Base-by-base conservation (phyloP, 2,797 vertebrate species). In the Enteromius treurensis region DNA sequence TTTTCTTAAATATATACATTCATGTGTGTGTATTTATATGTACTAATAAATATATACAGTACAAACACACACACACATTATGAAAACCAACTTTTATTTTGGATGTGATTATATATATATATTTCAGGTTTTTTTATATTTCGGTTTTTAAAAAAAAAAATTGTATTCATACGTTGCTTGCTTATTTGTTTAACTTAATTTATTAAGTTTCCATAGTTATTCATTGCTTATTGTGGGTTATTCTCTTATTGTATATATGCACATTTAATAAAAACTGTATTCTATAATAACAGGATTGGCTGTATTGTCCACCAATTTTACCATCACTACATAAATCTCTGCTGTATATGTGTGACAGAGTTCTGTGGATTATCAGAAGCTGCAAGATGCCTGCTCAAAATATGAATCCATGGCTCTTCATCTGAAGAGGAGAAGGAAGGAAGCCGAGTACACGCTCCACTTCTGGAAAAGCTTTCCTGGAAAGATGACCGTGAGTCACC, bases 391-490 rank as follows among this genome's bases (percentile, higher is more conserved):
- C 89, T 96, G 95, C 85, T 96, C 95, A 53, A 96, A 91, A 91
- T 97, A 97, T 0, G 98, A 99, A 82, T 94, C 92, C 26, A 91
- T 96, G 86, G 94, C 91, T 76, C 90, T 97, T 69, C 94, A 96
- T 88, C 94, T 99, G 40, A 95, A 95, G 93, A 96, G 95, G 83
- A 97, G 94, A 89, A 95, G 93, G 81, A 99, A 97, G 87, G 97
- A 98, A 80, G 97, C 96, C 0, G 97, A 99, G 32, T 97, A 95
- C 89, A 99, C 98, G 0, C 93, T 95, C 53, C 94, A 97, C 84
- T 99, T 99, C 93, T 99, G 98, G 98, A 99, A 96, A 93, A 98
- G 94, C 77, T 99, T 99, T 89, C 98, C 98, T 3, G 98, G 98
- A 14, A 99, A 99, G 90, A 99, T 99, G 98, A 99, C 97, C 85